A percentile compares a stretch with the other conserved stretches of the same genome.
Conservation (phyloP, 2,888 invertebrate genomes). For the Strigamia maritima region DNA sequence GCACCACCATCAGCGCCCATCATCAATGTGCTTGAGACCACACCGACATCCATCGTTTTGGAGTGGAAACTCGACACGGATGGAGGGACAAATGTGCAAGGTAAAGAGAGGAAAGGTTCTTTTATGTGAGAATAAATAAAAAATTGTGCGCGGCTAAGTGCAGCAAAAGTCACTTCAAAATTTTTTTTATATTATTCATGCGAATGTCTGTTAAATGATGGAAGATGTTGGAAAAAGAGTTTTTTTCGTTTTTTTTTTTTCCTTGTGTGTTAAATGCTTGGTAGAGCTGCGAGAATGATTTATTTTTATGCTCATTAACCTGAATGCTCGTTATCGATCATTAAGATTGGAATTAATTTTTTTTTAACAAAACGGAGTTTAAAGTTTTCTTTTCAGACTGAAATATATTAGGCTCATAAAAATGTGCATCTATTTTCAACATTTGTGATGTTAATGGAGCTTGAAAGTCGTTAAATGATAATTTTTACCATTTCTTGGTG, state of each 20-base stretch:
- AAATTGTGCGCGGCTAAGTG: constrained; percentile 21
- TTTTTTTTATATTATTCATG: constrained; percentile 5
- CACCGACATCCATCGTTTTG: constrained; percentile 68
- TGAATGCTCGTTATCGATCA: constrained; percentile 6
- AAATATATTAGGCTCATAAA: neutral
- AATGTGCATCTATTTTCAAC: neutral
- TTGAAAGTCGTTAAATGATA: neutral
- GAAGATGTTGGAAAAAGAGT: neutral
- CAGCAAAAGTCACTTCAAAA: neutral
- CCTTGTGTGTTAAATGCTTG: neutral
- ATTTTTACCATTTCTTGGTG: neutral
- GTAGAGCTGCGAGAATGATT: neutral
- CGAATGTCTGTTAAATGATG: neutral
- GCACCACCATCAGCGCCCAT: constrained; percentile 72
- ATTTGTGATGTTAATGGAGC: neutral
- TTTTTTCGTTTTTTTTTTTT: neutral
- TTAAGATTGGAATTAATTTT: neutral
- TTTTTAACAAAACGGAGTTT: neutral
- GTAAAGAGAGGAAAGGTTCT: constrained; percentile 46
- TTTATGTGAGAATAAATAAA: constrained; percentile 14
- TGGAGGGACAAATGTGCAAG: constrained; percentile 67
- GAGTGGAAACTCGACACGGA: constrained; percentile 71
- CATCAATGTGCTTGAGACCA: constrained; percentile 70
- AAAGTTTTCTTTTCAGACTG: neutral
- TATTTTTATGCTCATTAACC: constrained; percentile 14